A percentile compares a stretch with the other conserved stretches of the same genome.
phyloP scores from a whole-genome alignment of 2,113 vertebrate species.

The Psilopsiagon aymara region DNA sequence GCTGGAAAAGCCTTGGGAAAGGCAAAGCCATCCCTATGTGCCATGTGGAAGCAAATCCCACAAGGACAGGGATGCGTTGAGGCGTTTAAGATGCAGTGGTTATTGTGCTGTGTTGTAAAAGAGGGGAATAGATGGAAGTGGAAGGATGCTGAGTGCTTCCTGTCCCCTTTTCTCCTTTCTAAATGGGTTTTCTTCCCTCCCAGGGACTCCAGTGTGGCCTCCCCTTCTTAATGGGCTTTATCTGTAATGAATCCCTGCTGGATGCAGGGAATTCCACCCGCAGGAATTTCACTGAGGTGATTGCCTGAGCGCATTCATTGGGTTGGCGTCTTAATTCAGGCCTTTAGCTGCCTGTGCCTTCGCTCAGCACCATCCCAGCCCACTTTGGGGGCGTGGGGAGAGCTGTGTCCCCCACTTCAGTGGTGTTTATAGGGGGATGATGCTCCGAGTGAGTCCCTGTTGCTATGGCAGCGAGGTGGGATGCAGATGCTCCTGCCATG shows the following conservation, averaged over 20 bases:
- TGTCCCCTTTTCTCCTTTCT: not conserved
- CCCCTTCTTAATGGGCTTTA: not conserved
- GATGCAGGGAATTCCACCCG: not conserved
- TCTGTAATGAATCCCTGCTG: not conserved
- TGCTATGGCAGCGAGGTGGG: not conserved
- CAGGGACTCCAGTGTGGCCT: not conserved
- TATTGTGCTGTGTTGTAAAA: not conserved
- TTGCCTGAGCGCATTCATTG: not conserved
- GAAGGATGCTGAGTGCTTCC: not conserved
- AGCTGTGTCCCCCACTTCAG: not conserved
- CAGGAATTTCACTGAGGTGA: not conserved
- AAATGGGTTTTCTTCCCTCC: not conserved
- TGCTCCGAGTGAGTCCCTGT: not conserved
- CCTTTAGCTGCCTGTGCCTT: not conserved
- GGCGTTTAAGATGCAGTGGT: not conserved
- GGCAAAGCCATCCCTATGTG: accelerated
- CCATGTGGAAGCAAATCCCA: not conserved
- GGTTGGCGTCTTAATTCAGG: not conserved
- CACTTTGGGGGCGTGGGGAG: accelerated
- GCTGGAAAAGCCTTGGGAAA: not conserved
- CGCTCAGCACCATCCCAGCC: not conserved
- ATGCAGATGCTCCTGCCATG: not conserved
- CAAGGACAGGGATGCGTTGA: accelerated
- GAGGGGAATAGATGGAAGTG: not conserved
- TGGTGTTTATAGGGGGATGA: not conserved